Evolutionary conservation across 2,888 invertebrate genomes (phyloP).

Genomic region (Lacanobia oleracea): DNA sequence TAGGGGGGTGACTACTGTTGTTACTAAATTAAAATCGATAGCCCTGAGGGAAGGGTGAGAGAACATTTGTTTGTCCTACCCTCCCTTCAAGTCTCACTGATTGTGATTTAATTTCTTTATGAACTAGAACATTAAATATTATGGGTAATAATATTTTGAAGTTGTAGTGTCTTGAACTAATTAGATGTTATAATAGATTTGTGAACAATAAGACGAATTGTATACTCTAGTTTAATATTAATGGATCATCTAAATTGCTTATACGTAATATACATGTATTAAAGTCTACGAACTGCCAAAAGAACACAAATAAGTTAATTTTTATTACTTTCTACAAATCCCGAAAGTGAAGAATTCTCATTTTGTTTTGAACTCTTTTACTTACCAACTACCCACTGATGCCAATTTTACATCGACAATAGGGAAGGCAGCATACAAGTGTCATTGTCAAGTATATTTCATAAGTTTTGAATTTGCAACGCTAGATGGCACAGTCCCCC

Average conservation of each 20-base stretch:
- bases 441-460: no score
- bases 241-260: no score
- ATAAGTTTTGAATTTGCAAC: no score
- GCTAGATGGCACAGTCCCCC: no score
- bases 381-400: background rate
- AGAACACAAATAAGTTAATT: no score
- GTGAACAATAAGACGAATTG: constrained; percentile 2
- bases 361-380: no score
- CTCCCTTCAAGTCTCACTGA: constrained; percentile 53
- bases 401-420: background rate
- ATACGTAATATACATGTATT: no score
- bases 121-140: constrained; percentile 25
- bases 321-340: no score
- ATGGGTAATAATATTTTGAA: constrained; percentile 23
- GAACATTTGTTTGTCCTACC: constrained; percentile 70
- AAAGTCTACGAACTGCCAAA: no score
- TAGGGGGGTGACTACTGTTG: constrained; percentile 42
- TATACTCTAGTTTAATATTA: background rate
- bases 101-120: constrained; percentile 62
- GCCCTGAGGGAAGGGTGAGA: constrained; percentile 52
- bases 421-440: background rate
- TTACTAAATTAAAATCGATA: constrained; percentile 69
- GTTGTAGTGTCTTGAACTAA: constrained; percentile 15
- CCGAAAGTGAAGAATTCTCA: no score
- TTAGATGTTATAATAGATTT: constrained; percentile 10